Conservation (phyloP, 2,888 invertebrate species). For the Apotomis capreana region DNA sequence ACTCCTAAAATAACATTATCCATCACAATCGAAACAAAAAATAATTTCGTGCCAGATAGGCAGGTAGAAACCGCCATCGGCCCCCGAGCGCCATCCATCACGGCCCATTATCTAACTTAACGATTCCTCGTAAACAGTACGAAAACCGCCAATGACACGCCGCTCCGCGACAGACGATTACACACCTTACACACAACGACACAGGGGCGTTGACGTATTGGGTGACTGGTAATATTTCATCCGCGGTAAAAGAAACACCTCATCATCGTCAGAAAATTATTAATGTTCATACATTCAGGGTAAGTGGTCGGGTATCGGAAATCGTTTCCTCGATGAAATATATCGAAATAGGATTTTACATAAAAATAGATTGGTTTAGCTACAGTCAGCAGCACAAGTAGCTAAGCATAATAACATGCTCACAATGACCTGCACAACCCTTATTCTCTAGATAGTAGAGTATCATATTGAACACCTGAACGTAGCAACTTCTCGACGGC, state of each 20-base stretch:
- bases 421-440: too few species aligned
- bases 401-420: too few species aligned
- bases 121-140: conserved; percentile 29
- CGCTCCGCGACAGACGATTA: background rate
- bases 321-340: background rate
- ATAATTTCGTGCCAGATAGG: conserved; percentile 19
- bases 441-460: too few species aligned
- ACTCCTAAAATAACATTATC: conserved; percentile 1
- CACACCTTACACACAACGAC: background rate
- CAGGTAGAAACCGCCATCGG: conserved; percentile 21
- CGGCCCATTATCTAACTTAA: conserved; percentile 38
- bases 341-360: too few species aligned
- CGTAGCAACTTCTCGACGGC: too few species aligned
- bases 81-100: conserved; percentile 26
- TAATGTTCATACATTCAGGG: conserved; percentile 24
- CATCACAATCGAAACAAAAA: conserved; percentile 16
- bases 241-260: conserved; percentile 23
- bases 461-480: too few species aligned
- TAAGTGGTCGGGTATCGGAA: conserved; percentile 16
- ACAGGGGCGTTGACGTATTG: background rate
- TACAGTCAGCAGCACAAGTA: too few species aligned
- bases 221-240: conserved; percentile 24
- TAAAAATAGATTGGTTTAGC: too few species aligned
- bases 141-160: conserved; percentile 33
- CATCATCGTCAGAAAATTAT: conserved; percentile 27